phyloP scores from a whole-genome alignment of 2,888 invertebrate species.

The Macrophya alboannulata region DNA sequence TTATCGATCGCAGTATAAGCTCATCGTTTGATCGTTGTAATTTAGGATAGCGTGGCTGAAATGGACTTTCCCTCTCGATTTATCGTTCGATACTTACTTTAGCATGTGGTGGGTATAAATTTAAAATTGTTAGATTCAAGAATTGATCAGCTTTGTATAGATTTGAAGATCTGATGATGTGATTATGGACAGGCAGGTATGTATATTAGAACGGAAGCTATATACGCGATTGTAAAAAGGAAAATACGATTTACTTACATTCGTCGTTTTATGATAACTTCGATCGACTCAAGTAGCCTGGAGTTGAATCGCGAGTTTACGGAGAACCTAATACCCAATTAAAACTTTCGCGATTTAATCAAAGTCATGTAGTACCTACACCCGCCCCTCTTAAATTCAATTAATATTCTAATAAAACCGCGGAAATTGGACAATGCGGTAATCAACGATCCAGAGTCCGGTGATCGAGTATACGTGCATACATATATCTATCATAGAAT shows the following conservation, averaged over 20 bases:
- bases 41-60: slow-evolving; percentile 46
- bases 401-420: slow-evolving; percentile 37
- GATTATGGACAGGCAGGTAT: not conserved
- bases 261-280: not conserved
- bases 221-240: not conserved
- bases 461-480: not conserved
- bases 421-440: slow-evolving; percentile 34
- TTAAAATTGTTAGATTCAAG: not conserved
- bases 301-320: not conserved
- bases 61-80: slow-evolving; percentile 33
- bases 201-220: not conserved
- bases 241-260: not conserved
- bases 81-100: not conserved
- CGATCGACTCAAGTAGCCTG: slow-evolving; percentile 8
- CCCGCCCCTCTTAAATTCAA: slow-evolving; percentile 14
- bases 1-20: slow-evolving; percentile 14
- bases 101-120: not conserved
- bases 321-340: slow-evolving; percentile 34
- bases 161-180: not conserved
- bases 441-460: slow-evolving; percentile 39
- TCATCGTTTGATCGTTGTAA: slow-evolving; percentile 31
- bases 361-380: slow-evolving; percentile 16
- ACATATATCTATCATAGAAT: not conserved
- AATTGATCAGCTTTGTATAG: not conserved
- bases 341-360: slow-evolving; percentile 50